phyloP scores from a whole-genome alignment of 2,113 vertebrate species.

The Notothenia coriiceps region DNA sequence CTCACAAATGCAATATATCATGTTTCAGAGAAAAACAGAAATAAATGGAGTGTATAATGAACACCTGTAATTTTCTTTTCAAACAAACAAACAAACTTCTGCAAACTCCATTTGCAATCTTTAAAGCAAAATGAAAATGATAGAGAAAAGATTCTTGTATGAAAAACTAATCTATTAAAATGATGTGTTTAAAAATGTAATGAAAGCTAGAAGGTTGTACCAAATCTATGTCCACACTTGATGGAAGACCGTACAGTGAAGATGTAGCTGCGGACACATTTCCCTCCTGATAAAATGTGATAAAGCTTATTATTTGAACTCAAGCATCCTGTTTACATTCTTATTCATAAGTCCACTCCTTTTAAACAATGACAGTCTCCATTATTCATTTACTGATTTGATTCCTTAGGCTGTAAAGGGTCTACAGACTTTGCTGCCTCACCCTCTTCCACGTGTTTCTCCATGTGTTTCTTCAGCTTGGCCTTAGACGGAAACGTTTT shows the following conservation, averaged over 20 bases:
- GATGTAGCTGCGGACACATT: background rate
- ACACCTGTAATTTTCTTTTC: background rate
- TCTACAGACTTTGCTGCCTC: constrained; percentile 13
- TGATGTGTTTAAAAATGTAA: background rate
- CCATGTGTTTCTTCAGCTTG: constrained; percentile 75
- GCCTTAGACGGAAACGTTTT: constrained; percentile 68
- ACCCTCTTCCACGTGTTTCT: constrained; percentile 49
- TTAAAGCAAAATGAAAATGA: background rate
- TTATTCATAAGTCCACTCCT: background rate
- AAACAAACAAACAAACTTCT: background rate
- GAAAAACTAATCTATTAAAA: background rate
- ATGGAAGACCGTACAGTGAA: background rate
- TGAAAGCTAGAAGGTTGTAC: background rate
- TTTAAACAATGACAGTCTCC: background rate
- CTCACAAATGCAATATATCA: background rate
- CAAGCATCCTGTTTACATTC: background rate
- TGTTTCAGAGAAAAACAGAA: background rate
- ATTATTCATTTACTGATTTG: background rate
- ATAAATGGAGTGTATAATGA: background rate
- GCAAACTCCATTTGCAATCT: background rate
- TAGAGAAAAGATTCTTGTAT: background rate
- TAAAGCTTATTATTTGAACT: background rate
- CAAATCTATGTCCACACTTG: background rate
- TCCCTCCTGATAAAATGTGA: background rate
- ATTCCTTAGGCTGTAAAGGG: constrained; percentile 5